Conservation (phyloP, 64 coral and sea anemone genomes). For the Stichodactyla mertensii region DNA sequence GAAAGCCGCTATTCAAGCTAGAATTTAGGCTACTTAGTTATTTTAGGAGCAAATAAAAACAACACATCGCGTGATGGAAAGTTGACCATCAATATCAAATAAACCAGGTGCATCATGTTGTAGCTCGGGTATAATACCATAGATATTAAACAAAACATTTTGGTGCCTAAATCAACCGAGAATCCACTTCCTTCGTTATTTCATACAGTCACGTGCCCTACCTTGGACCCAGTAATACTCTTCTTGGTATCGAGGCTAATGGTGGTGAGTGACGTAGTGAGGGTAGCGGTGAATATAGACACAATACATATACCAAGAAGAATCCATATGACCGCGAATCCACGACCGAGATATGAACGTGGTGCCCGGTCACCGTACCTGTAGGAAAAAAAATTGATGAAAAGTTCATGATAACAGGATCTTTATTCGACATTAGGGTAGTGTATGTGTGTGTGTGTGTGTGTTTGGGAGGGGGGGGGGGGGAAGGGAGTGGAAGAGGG, state of each 20-base stretch:
- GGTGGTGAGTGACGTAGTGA: constrained; percentile 80
- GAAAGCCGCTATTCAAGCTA: too few species aligned
- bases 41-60: too few species aligned
- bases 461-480: not conserved
- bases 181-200: not conserved
- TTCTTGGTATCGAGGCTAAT: constrained; percentile 77
- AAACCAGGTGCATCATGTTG: too few species aligned
- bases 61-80: too few species aligned
- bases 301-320: constrained; percentile 89
- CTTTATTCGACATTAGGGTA: too few species aligned
- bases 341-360: constrained; percentile 50
- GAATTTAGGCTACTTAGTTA: too few species aligned
- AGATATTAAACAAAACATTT: too few species aligned
- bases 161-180: not conserved
- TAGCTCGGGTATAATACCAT: too few species aligned
- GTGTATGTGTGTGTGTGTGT: too few species aligned
- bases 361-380: constrained; percentile 59
- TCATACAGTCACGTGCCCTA: not conserved
- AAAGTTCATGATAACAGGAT: constrained; percentile 3
- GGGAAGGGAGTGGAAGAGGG: not conserved
- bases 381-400: not conserved
- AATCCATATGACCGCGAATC: constrained; percentile 77
- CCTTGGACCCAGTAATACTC: constrained; percentile 71
- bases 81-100: too few species aligned
- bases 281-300: constrained; percentile 91